Evolutionary conservation across 2,113 vertebrate species (phyloP), one percentile per base, ranked within the genome.

Genomic region (Rissa tridactyla): DNA sequence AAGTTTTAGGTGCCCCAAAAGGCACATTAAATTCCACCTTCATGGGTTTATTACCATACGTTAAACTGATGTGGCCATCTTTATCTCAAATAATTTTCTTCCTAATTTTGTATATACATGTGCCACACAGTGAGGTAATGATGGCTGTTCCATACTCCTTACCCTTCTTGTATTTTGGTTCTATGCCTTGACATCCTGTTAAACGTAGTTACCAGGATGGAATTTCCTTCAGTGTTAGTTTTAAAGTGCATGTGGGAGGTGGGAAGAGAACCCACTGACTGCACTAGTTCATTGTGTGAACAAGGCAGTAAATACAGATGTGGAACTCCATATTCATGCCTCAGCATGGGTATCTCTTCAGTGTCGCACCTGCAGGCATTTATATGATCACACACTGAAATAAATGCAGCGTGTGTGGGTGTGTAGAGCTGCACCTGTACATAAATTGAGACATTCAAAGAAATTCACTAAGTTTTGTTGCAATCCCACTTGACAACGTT

Each of bases 321-420:
- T 92, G 86, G 86, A 95, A 91, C 91, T 97, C 95, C 86, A 89
- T 94, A 97, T 95, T 95, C 92, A 97, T 87, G 91, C 76, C 89
- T 94, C 86, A 96, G 82, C 90, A 93, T 22, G 94, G 94, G 77
- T 84, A 86, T 86, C 73, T 95, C 92, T 91, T 68, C 94, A 94
- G 62, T 92, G 77, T 94, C 4, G 6, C 96, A 97, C 96, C 94
- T 97, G 92, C 92, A 97, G 78, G 73, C 87, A 66, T 95, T 97
- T 96, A 95, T 89, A 70, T 19, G 86, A 95, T 96, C 73, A 6
- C 81, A 89, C 65, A 73, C 75, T 89, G 86, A 94, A 95, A 95
- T 94, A 70, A 95, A 82, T 80, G 84, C 89, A 85, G 94, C 4
- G 4, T 58, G 47, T 76, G 78, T 85, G 91, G 92, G 95, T 95